These are phyloP conservation scores for Homarus gammarus DNA, from an alignment of 2,888 invertebrate species.

Conservation along the genomic window DNA sequence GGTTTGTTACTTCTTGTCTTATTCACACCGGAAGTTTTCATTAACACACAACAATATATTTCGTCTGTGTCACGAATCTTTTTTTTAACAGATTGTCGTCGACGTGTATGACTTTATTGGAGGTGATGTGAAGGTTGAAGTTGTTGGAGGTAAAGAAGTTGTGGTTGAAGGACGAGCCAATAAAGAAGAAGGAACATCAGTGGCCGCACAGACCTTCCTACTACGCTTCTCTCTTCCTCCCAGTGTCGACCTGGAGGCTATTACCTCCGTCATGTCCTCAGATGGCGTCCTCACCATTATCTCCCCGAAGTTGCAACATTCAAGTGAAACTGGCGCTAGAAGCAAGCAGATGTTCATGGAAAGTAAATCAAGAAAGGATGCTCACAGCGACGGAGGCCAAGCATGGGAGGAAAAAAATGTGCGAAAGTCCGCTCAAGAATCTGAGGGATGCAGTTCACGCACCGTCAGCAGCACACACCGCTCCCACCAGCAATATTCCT, in stretches of 20 bases:
- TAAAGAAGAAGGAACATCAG: slow-evolving; percentile 34
- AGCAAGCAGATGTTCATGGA: slow-evolving; percentile 14
- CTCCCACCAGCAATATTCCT: slow-evolving; percentile 42
- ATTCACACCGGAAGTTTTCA: background rate
- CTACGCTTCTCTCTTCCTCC: slow-evolving; percentile 61
- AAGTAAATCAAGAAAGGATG: slow-evolving; percentile 10
- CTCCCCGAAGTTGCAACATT: slow-evolving; percentile 48
- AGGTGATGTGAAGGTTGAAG: slow-evolving; percentile 64
- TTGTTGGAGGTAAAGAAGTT: slow-evolving; percentile 55
- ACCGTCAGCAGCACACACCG: slow-evolving; percentile 23
- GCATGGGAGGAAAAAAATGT: slow-evolving; percentile 33
- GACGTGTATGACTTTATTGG: slow-evolving; percentile 70
- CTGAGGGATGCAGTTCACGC: slow-evolving; percentile 29
- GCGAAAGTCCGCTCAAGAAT: slow-evolving; percentile 28
- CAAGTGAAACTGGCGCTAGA: background rate
- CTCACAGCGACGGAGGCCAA: slow-evolving; percentile 13
- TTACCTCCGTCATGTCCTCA: slow-evolving; percentile 63
- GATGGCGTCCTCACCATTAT: slow-evolving; percentile 66
- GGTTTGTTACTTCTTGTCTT: background rate
- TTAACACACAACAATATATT: background rate
- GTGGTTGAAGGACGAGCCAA: slow-evolving; percentile 65
- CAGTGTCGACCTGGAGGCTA: slow-evolving; percentile 33
- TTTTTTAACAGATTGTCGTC: slow-evolving; percentile 51
- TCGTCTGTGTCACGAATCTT: background rate
- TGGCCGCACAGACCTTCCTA: slow-evolving; percentile 50